Conservation (phyloP, 2,113 vertebrate genomes). For the Pituophis catenifer region DNA sequence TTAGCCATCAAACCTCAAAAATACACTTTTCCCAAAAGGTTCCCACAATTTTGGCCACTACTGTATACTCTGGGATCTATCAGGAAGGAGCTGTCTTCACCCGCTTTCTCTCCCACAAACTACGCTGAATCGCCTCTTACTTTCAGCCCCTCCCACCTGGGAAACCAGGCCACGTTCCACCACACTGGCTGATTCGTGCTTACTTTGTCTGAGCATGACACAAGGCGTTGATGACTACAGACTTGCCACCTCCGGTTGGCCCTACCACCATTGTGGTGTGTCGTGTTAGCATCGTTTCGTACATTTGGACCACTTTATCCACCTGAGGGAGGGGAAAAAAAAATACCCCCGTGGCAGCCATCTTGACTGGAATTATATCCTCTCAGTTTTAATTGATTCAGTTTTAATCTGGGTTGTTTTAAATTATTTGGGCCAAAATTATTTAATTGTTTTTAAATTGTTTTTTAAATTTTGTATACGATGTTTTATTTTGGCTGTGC, state of each 20-base stretch:
- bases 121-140: neutral
- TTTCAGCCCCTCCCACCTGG: neutral
- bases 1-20: too few relatives aligned
- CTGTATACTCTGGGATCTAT: neutral
- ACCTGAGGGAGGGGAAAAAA: conserved; percentile 69
- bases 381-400: too few relatives aligned
- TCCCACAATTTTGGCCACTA: too few relatives aligned
- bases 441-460: too few relatives aligned
- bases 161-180: neutral
- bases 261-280: conserved; percentile 97
- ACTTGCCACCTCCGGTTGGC: conserved; percentile 94
- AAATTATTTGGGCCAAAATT: too few relatives aligned
- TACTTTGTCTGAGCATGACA: conserved; percentile 93
- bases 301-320: conserved; percentile 97
- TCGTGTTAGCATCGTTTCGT: conserved; percentile 96
- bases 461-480: too few relatives aligned
- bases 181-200: conserved; percentile 36
- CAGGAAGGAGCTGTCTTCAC: neutral
- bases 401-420: too few relatives aligned
- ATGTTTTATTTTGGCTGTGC: too few relatives aligned
- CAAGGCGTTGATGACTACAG: conserved; percentile 90
- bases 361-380: neutral
- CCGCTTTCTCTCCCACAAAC: neutral
- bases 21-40: too few relatives aligned
- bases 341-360: neutral